Conservation (phyloP, 2,113 vertebrate genomes). For the Xenus cinereus region DNA sequence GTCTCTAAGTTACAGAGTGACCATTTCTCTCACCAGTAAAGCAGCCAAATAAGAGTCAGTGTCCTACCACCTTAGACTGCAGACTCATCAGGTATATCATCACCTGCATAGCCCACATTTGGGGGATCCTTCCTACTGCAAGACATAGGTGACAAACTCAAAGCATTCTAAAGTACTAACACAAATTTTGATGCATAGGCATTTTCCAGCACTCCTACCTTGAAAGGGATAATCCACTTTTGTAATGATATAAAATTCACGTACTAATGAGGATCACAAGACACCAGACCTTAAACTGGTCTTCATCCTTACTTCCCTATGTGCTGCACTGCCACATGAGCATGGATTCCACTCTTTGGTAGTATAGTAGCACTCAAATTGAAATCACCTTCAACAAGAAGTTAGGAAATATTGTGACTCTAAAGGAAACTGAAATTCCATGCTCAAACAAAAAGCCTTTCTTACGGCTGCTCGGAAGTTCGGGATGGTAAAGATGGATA, state of each 20-base stretch:
- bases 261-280: not conserved
- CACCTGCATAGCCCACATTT: not conserved
- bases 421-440: not conserved
- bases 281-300: not conserved
- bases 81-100: not conserved
- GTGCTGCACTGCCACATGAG: not conserved
- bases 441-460: not conserved
- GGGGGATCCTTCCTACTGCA: not conserved
- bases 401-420: not conserved
- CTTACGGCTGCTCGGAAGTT: not conserved
- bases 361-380: not conserved
- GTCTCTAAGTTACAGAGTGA: not conserved
- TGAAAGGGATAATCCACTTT: not conserved
- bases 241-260: not conserved
- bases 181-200: not conserved
- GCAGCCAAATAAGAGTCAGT: not conserved
- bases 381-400: not conserved
- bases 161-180: not conserved
- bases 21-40: not conserved
- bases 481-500: not conserved
- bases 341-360: not conserved
- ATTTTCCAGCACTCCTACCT: not conserved
- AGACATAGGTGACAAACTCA: not conserved
- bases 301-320: not conserved
- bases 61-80: not conserved